A percentile compares a stretch with the other conserved stretches of the same genome.
phyloP scores from a whole-genome alignment of 2,797 vertebrate species.

The Astyanax mexicanus region DNA sequence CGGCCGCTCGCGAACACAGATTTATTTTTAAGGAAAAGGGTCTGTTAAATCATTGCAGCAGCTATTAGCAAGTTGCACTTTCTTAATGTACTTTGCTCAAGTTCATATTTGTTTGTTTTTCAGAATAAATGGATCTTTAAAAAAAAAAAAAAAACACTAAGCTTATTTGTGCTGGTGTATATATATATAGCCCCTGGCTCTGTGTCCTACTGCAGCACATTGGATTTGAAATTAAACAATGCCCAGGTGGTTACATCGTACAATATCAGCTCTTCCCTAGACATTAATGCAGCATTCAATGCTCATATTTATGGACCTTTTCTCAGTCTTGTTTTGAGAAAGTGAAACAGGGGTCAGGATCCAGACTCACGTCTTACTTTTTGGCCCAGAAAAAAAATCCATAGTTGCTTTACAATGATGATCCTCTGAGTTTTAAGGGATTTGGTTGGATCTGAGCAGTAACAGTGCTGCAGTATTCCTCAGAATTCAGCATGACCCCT shows the following conservation, averaged over 20 bases:
- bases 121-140: constrained; percentile 30
- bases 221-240: neutral
- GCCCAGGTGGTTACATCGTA: constrained; percentile 4
- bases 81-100: constrained; percentile 11
- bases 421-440: neutral
- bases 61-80: too few species aligned
- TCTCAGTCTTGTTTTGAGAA: neutral
- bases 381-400: neutral
- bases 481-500: neutral
- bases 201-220: neutral
- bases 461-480: neutral
- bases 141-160: neutral
- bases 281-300: neutral
- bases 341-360: neutral
- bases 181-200: constrained; percentile 16
- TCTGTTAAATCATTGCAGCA: constrained; percentile 22
- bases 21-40: constrained; percentile 28
- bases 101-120: constrained; percentile 23
- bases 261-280: neutral
- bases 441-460: neutral
- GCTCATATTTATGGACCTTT: neutral
- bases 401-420: neutral
- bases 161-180: neutral
- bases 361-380: neutral
- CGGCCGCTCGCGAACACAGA: neutral